Evolutionary conservation across 1,140 invertebrate genomes (phyloP), one percentile per base, ranked within the genome.

Genomic region (Cecropterus lyciades): DNA sequence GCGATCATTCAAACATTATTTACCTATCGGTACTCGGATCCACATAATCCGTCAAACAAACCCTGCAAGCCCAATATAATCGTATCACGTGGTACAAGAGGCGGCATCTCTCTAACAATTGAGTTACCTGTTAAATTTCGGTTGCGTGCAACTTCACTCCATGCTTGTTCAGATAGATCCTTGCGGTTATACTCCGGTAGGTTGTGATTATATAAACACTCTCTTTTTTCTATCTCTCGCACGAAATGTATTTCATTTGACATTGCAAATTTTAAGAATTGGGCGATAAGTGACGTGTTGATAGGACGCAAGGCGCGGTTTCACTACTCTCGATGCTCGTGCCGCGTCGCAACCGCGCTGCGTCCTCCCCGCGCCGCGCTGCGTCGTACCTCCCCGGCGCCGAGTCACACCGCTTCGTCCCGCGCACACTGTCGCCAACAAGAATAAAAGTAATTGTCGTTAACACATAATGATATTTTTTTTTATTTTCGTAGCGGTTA

Each of bases 131-230:
- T 55, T 20, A 75, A 52, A 40, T 71, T 70, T 27, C 59, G 70
- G 48, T 57, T 74, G 7, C 48, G 40, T 2, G 77, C 70, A 5
- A 79, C 70, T 30, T 69, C 65, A 0, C 27, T 46, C 77, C 77
- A 79, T 17, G 72, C 74, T 13, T 71, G 70, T 7, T 79, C 77
- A 0, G 59, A 51, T 16, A 73, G 15, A 57, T 79, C 77, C 48
- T 77, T 79, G 0, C 77, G 68, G 43, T 72, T 74, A 14, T 79
- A 79, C 53, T 77, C 72, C 0, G 72, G 69, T 27, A 79, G 11
- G 24, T 70, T 69, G 49, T 46, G 71, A 30, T 79, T 79, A 30
- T 77, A 79, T 1, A 79, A 59, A 17, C 70, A 72, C 46, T 69
- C 69, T 49, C 70, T 55, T 57, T 79, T 77, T 27, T 79, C 67